Evolutionary conservation across 2,888 invertebrate species (phyloP), one percentile per base, ranked within the genome.

Genomic region (Philopedon plagiatum): DNA sequence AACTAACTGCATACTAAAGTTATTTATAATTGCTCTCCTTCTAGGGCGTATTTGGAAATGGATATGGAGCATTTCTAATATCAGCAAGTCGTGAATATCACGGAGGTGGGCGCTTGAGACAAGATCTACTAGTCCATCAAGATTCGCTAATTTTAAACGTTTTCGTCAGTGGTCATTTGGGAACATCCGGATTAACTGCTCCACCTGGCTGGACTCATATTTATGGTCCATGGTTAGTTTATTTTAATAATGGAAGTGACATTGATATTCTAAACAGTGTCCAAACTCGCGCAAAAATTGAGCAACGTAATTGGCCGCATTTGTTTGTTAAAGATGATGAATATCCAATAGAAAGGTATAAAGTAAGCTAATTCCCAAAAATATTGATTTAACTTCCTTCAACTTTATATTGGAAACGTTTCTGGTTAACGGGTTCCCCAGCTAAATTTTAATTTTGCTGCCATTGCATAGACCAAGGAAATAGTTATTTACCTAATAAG

Each of bases 1-100:
- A n/a, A n/a, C n/a, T n/a, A n/a, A n/a, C n/a, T n/a, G n/a, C n/a
- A n/a, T n/a, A n/a, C n/a, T n/a, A n/a, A n/a, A n/a, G n/a, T n/a
- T n/a, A n/a, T n/a, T n/a, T n/a, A n/a, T n/a, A n/a, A n/a, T n/a
- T n/a, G n/a, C n/a, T n/a, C n/a, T n/a, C n/a, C n/a, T n/a, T n/a
- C n/a, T 18, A 66, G 57, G 72, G 72, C 2, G 72, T 73, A n/a
- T 73, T 58, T 23, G 72, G 72, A n/a, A 68, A 63, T 23, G 72
- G 72, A 15, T 73, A 58, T 26, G 72, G 72, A 39, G 72, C 72
- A 7, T 73, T 67, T 39, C 49, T 73, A 1, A 46, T 73, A 13
- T 68, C 67, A 9, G 44, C 49, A 0, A 68, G 67, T 29, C 39
- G 63, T 5, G 72, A 73, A 23, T 73, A 73, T 39, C 58, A 63